Evolutionary conservation across 1,140 invertebrate species (phyloP), one percentile per base, ranked within the genome.

Genomic region (Dolichoris vasculosae): DNA sequence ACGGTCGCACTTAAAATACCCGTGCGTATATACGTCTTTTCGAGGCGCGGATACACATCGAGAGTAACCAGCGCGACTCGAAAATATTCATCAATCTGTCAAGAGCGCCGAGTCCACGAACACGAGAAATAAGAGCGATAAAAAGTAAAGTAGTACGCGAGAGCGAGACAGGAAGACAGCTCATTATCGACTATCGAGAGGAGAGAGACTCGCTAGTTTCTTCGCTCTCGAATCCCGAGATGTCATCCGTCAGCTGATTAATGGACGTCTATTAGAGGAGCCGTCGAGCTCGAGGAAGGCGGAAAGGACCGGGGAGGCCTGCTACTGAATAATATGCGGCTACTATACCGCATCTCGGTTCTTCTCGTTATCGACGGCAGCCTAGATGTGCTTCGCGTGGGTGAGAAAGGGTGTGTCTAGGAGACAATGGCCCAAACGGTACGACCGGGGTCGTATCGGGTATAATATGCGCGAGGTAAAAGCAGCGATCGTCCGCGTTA

Each of bases 61-160:
- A 13, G 32, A n/a, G 35, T 23, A 11, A 73, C 35, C 1, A n/a
- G 7, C 79, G 64, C 40, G 46, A 82, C 59, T 46, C 38, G 30
- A 76, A 83, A 83, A 79, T 84, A 79, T 84, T 79, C 76, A 84
- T 84, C 76, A 84, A 79, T 51, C 83, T 84, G 76, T 84, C 76
- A 78, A n/a, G 43, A 46, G 43, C 35, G 30, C 32, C 69, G 30
- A 23, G 46, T 2, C 1, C 15, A 17, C 63, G 0, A n/a, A 43
- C 30, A 43, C 2, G 26, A 63, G 17, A 43, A 59, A 46, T 40
- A 38, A n/a, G 48, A 59, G 51, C 9, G 32, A 43, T 9, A 8
- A 30, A 40, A 80, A 64, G 38, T 40, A 13, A 3, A 77, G 4
- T 17, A 30, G 46, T n/a, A n/a, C 26, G 35, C 17, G 32, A 38